A percentile compares a stretch with the other conserved stretches of the same genome.
phyloP scores from a whole-genome alignment of 2,113 vertebrate species.

The Thalassarche chlororhynchos region DNA sequence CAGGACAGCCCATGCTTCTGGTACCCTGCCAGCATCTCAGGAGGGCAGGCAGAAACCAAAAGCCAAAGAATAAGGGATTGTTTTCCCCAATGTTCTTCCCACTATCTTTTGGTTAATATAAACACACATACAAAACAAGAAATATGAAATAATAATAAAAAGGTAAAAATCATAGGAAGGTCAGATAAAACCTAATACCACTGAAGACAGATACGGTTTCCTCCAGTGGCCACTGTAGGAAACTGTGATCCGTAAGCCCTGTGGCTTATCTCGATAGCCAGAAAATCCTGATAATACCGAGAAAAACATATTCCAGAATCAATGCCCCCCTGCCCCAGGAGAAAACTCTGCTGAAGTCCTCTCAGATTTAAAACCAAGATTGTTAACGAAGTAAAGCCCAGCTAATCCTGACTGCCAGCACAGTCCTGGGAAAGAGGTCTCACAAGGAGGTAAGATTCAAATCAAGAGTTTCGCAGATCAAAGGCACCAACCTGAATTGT shows the following conservation, averaged over 20 bases:
- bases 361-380: constrained; percentile 2
- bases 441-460: background rate
- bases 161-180: background rate
- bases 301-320: background rate
- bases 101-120: background rate
- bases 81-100: background rate
- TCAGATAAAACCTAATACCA: background rate
- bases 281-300: background rate
- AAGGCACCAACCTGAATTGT: background rate
- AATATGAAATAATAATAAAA: background rate
- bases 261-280: background rate
- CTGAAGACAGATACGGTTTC: background rate
- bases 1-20: background rate
- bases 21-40: background rate
- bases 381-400: background rate
- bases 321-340: background rate
- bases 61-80: background rate
- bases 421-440: background rate
- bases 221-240: background rate
- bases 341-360: background rate
- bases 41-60: background rate
- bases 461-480: background rate
- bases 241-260: background rate
- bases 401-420: constrained; percentile 31
- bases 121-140: background rate